phyloP scores from a whole-genome alignment of 1,140 invertebrate species.

The Atopsyche davidsoni region DNA sequence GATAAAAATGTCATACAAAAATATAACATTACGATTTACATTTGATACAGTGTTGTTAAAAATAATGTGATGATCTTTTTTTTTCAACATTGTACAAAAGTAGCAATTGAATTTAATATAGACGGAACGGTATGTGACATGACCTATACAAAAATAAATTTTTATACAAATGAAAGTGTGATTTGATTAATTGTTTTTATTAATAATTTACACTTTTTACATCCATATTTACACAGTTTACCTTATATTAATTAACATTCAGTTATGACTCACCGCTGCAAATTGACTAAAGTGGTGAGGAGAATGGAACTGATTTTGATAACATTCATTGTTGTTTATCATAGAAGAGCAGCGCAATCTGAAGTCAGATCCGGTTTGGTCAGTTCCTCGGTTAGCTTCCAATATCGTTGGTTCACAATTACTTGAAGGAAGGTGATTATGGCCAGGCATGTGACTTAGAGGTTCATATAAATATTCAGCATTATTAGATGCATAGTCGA shows the following conservation, averaged over 20 bases:
- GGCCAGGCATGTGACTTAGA: conserved; percentile 7
- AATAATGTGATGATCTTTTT: no score
- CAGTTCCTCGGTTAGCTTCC: conserved; percentile 14
- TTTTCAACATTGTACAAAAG: conserved; percentile 22
- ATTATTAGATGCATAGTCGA: conserved; percentile 21
- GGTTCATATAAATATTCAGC: conserved; percentile 24
- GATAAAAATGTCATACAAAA: conserved; percentile 1
- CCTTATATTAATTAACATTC: conserved; percentile 12
- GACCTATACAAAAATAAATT: conserved; percentile 23
- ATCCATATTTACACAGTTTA: conserved; percentile 14
- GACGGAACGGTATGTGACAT: conserved; percentile 19
- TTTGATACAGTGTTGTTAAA: no score
- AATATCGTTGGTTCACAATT: conserved; percentile 24
- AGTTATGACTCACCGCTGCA: conserved; percentile 25
- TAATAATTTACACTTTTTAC: conserved; percentile 14
- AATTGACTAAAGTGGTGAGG: conserved; percentile 27
- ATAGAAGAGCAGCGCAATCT: conserved; percentile 14
- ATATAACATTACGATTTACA: background rate
- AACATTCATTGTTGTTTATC: conserved; percentile 24
- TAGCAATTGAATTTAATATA: conserved; percentile 15
- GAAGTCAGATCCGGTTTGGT: conserved; percentile 17
- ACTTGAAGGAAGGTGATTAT: conserved; percentile 1
- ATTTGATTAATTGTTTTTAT: conserved; percentile 16
- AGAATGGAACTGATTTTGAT: conserved; percentile 21
- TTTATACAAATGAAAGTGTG: conserved; percentile 19